A percentile compares a stretch with the other conserved stretches of the same genome.
phyloP scores from a whole-genome alignment of 2,888 invertebrate species.

The Anodontia alba region DNA sequence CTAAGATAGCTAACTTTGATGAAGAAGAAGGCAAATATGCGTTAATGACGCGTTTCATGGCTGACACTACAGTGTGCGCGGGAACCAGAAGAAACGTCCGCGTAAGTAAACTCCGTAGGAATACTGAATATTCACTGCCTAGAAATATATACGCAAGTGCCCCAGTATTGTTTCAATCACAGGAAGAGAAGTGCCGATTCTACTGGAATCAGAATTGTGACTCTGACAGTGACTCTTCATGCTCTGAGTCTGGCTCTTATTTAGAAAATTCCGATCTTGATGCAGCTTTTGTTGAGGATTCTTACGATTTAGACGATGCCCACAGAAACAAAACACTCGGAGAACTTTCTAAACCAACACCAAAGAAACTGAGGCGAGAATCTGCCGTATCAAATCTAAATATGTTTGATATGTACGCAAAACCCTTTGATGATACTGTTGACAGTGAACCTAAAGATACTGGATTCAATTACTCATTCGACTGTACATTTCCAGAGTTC shows the following conservation, averaged over 20 bases:
- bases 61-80: constrained; percentile 6
- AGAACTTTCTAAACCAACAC: background rate
- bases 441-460: background rate
- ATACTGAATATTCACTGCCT: background rate
- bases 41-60: constrained; percentile 51
- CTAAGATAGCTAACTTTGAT: constrained; percentile 19
- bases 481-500: constrained; percentile 39
- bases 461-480: constrained; percentile 41
- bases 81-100: background rate
- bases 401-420: constrained; percentile 7
- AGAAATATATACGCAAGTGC: background rate
- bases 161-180: constrained; percentile 28
- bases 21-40: constrained; percentile 41
- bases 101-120: background rate
- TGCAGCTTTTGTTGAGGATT: constrained; percentile 37
- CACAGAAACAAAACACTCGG: background rate
- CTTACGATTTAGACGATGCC: background rate
- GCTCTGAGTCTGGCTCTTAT: constrained; percentile 25
- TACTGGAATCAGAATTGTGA: constrained; percentile 48
- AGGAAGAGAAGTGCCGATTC: constrained; percentile 39
- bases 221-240: constrained; percentile 37
- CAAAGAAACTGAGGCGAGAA: constrained; percentile 20
- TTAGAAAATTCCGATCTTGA: constrained; percentile 20
- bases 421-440: constrained; percentile 2
- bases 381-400: constrained; percentile 29